Percentiles rank a stretch among this genome's conserved stretches.
These are phyloP conservation scores for Blera fallax DNA, from an alignment of 2,888 invertebrate genomes.

Conservation along the genomic window DNA sequence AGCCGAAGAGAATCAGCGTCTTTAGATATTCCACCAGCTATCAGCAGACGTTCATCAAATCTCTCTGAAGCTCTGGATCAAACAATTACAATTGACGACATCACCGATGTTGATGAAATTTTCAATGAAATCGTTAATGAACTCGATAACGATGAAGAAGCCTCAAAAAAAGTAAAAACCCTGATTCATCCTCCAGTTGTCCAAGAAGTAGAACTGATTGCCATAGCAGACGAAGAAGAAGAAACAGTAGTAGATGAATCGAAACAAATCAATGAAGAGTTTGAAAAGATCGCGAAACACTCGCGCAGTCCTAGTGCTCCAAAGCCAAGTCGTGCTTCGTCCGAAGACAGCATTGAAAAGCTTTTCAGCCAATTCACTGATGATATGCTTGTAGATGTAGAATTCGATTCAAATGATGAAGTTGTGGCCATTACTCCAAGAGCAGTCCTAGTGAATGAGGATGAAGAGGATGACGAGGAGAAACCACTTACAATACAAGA, in stretches of 20 bases:
- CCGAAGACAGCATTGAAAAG: slow-evolving; percentile 80
- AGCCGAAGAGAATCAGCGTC: not conserved
- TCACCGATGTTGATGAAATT: slow-evolving; percentile 76
- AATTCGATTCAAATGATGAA: slow-evolving; percentile 80
- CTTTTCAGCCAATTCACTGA: slow-evolving; percentile 79
- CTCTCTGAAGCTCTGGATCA: slow-evolving; percentile 13
- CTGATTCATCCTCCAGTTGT: not conserved
- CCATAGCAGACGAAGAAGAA: not conserved
- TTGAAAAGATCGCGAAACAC: slow-evolving; percentile 22
- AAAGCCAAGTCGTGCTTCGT: slow-evolving; percentile 75
- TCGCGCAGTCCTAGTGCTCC: slow-evolving; percentile 76
- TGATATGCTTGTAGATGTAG: slow-evolving; percentile 80
- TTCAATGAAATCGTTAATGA: slow-evolving; percentile 77
- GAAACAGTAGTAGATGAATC: not conserved
- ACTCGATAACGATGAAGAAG: slow-evolving; percentile 63
- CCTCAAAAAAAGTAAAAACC: not conserved
- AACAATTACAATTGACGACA: slow-evolving; percentile 46
- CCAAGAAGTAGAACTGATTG: slow-evolving; percentile 22
- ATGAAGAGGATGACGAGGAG: slow-evolving; percentile 23
- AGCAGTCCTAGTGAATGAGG: slow-evolving; percentile 42
- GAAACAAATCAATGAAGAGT: slow-evolving; percentile 17
- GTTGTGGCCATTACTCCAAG: slow-evolving; percentile 77
- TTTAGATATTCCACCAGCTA: not conserved
- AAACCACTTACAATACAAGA: slow-evolving; percentile 29
- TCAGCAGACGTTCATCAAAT: slow-evolving; percentile 37